Conservation (phyloP, 2,113 vertebrate genomes). For the Paracanthobrama guichenoti region DNA sequence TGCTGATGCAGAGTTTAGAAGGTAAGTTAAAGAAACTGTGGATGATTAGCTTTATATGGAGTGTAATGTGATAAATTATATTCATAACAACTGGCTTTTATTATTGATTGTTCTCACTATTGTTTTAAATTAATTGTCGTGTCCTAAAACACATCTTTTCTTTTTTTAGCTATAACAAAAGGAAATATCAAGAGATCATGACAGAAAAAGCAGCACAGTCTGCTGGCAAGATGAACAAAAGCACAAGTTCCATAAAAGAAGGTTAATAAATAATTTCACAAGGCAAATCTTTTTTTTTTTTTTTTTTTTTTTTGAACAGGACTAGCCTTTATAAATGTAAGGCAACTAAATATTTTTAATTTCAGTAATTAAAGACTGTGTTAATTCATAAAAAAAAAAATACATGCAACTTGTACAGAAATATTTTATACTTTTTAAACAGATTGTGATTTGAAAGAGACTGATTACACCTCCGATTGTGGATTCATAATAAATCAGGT, state of each 20-base stretch:
- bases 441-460: not conserved
- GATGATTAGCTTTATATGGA: not conserved
- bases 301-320: not conserved
- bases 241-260: conserved; percentile 83
- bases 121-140: not conserved
- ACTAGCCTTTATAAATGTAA: not conserved
- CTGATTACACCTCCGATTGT: not conserved
- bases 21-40: conserved; percentile 62
- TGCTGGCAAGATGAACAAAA: conserved; percentile 87
- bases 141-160: not conserved
- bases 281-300: not conserved
- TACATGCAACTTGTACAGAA: conserved; percentile 8
- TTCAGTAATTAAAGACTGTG: not conserved
- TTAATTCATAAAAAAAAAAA: not conserved
- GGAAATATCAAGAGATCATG: conserved; percentile 88
- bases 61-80: not conserved
- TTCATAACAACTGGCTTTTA: not conserved
- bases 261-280: conserved; percentile 31
- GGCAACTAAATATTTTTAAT: not conserved
- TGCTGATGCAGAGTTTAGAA: conserved; percentile 92
- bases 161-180: conserved; percentile 88
- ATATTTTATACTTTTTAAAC: not conserved
- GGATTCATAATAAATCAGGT: not conserved
- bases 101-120: not conserved
- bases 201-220: conserved; percentile 84